These are phyloP conservation scores for Phoxinus phoxinus DNA, from an alignment of 2,113 vertebrate genomes.

Conservation along the genomic window DNA sequence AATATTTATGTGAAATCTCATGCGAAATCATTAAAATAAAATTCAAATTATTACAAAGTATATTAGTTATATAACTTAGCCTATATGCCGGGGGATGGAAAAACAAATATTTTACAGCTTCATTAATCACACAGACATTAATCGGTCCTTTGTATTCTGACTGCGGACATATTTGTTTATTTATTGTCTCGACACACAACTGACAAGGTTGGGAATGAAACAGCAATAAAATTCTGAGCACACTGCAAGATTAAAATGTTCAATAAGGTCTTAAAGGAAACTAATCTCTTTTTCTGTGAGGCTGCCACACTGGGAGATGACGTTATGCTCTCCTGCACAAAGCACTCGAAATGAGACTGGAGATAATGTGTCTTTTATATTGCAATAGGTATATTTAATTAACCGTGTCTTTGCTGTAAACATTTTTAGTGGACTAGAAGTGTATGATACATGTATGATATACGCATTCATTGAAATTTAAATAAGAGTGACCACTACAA, in stretches of 20 bases:
- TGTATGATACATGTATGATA: neutral
- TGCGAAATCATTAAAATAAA: neutral
- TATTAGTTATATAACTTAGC: constrained; percentile 10
- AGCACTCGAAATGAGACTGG: constrained; percentile 29
- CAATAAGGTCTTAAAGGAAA: constrained; percentile 49
- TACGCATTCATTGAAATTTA: neutral
- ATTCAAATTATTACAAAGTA: neutral
- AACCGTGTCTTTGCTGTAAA: constrained; percentile 23
- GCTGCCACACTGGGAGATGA: constrained; percentile 37
- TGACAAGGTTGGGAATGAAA: constrained; percentile 33
- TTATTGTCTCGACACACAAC: constrained; percentile 20
- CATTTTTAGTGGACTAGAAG: constrained; percentile 11
- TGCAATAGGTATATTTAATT: constrained; percentile 10
- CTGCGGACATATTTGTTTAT: constrained; percentile 12
- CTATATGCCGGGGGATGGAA: neutral
- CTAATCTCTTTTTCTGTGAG: constrained; percentile 47
- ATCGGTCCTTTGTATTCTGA: constrained; percentile 9
- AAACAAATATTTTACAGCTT: constrained; percentile 14
- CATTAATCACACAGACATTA: neutral
- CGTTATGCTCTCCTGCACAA: constrained; percentile 39
- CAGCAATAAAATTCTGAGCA: constrained; percentile 31
- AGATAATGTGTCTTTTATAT: constrained; percentile 40
- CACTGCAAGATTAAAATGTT: constrained; percentile 44
- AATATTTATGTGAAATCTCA: constrained; percentile 21
- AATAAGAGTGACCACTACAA: neutral